A percentile compares a stretch with the other conserved stretches of the same genome.
These are phyloP conservation scores for Pseudopodoces humilis DNA, from an alignment of 2,113 vertebrate genomes.

Conservation along the genomic window DNA sequence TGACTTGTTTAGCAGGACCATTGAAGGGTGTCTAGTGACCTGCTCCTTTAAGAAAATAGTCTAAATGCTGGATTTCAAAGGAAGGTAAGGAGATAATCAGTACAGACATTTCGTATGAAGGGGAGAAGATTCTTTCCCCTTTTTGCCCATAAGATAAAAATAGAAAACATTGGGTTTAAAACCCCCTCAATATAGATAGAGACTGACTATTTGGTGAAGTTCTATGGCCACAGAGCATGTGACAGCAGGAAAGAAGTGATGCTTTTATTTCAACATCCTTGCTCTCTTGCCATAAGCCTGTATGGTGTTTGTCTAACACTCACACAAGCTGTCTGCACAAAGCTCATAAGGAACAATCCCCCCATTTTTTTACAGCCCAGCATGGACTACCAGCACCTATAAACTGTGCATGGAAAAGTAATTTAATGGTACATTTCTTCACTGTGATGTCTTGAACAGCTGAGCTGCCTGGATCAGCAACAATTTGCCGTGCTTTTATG, in stretches of 20 bases:
- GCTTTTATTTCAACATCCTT: background rate
- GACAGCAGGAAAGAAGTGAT: background rate
- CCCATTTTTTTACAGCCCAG: background rate
- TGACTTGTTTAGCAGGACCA: background rate
- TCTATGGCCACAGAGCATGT: background rate
- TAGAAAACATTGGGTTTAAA: background rate
- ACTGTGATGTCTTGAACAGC: background rate
- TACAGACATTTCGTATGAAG: background rate
- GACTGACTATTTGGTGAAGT: background rate
- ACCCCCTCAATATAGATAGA: background rate
- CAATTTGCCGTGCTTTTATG: background rate
- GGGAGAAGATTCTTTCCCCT: background rate
- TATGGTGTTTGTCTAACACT: background rate
- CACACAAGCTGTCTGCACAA: background rate
- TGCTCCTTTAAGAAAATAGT: background rate
- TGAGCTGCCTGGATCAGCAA: background rate
- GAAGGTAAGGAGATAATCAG: background rate
- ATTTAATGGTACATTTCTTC: background rate
- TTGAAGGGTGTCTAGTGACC: background rate
- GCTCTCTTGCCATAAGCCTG: rapidly evolving
- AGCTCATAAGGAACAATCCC: background rate
- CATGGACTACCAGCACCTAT: background rate
- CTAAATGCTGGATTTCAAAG: background rate
- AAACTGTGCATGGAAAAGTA: background rate
- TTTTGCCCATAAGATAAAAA: background rate